phyloP scores from a whole-genome alignment of 2,113 vertebrate genomes.

The Tringa solitaria region DNA sequence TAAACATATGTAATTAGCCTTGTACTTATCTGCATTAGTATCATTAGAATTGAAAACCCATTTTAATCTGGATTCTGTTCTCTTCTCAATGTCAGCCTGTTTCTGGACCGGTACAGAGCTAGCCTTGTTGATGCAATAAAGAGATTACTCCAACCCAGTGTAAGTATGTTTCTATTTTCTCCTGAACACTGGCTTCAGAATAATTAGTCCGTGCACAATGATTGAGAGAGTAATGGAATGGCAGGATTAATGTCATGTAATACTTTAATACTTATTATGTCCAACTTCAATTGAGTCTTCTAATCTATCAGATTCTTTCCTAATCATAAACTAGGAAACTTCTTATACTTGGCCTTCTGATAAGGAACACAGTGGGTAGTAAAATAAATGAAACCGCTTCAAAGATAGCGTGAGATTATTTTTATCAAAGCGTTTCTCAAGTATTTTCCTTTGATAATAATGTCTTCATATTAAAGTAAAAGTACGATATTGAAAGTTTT shows the following conservation, averaged over 20 bases:
- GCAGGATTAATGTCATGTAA: conserved; percentile 99
- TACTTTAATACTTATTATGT: conserved; percentile 99
- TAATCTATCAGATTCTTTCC: conserved; percentile 90
- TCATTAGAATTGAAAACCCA: conserved; percentile 75
- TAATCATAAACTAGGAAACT: conserved; percentile 93
- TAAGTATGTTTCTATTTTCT: conserved; percentile 91
- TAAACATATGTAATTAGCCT: conserved; percentile 72
- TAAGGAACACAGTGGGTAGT: conserved; percentile 90
- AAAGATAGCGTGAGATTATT: conserved; percentile 92
- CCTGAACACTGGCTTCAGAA: conserved; percentile 81
- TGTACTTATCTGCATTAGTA: conserved; percentile 74
- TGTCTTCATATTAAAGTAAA: conserved; percentile 85
- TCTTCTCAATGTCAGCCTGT: conserved; percentile 89
- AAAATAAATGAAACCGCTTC: conserved; percentile 91
- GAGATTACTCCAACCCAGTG: conserved; percentile 94
- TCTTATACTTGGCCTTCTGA: conserved; percentile 92
- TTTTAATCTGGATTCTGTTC: conserved; percentile 81
- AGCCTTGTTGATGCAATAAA: conserved; percentile 97
- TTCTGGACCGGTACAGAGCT: conserved; percentile 97
- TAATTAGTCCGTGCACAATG: conserved; percentile 92
- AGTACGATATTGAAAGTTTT: conserved; percentile 76
- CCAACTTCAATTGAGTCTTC: conserved; percentile 94
- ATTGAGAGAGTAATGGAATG: conserved; percentile 92
- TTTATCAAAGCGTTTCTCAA: conserved; percentile 86
- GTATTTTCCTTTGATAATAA: conserved; percentile 82